A percentile compares a stretch with the other conserved stretches of the same genome.
Conservation (phyloP, 1,140 invertebrate species). For the Diorhabda carinulata region DNA sequence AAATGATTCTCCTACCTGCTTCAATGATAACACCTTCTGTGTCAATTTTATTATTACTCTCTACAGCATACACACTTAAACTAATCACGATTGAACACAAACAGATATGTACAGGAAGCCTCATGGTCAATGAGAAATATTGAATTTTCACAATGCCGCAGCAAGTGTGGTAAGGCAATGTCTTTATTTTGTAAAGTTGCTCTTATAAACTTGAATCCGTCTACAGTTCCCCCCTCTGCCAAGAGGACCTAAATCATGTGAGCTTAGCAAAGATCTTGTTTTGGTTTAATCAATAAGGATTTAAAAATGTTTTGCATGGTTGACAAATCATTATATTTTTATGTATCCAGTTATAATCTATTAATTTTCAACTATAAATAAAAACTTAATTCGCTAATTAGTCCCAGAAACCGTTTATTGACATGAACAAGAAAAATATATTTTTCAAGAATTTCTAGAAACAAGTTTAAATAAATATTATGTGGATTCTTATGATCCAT, state of each 20-base stretch:
- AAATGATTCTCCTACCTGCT: slow-evolving; percentile 24
- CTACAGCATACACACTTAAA: slow-evolving; percentile 16
- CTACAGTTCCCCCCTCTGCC: slow-evolving; percentile 33
- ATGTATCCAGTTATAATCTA: too few species aligned
- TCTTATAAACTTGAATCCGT: slow-evolving; percentile 38
- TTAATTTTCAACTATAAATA: too few species aligned
- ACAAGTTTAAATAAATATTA: too few species aligned
- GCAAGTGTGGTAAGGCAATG: slow-evolving; percentile 31
- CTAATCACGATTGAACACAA: slow-evolving; percentile 31
- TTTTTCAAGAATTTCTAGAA: too few species aligned
- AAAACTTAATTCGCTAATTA: too few species aligned
- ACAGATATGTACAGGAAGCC: slow-evolving; percentile 26
- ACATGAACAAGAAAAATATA: too few species aligned
- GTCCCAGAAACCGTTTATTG: too few species aligned
- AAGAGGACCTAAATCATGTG: slow-evolving; percentile 30
- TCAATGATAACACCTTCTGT: slow-evolving; percentile 29
- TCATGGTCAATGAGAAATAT: slow-evolving; percentile 26
- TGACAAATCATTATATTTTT: too few species aligned
- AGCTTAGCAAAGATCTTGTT: slow-evolving; percentile 25
- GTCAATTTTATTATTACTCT: slow-evolving; percentile 14
- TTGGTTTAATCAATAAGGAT: slow-evolving; percentile 6
- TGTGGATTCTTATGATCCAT: too few species aligned
- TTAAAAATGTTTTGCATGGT: not conserved
- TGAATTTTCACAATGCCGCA: slow-evolving; percentile 24
- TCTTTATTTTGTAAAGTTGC: slow-evolving; percentile 39